Evolutionary conservation across 2,113 vertebrate species (phyloP).

Genomic region (Lepidiolamprologus cunningtoni): DNA sequence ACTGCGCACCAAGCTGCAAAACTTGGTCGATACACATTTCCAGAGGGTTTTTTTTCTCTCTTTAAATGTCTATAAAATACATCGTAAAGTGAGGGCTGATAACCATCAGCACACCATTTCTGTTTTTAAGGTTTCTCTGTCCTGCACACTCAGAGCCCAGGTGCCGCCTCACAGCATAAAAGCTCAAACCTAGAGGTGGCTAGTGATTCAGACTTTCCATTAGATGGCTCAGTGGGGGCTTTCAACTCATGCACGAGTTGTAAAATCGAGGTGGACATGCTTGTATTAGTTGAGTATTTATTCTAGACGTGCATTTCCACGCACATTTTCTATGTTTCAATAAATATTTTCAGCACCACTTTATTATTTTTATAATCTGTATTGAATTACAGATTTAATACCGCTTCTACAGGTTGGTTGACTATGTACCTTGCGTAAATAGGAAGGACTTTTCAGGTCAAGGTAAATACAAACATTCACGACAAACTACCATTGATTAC

Average conservation of each 20-base stretch:
- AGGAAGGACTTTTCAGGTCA: not conserved
- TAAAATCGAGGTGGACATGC: not conserved
- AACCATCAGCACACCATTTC: not conserved
- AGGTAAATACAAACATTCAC: not conserved
- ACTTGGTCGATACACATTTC: not conserved
- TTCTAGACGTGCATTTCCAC: not conserved
- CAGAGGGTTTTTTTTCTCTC: rapidly evolving
- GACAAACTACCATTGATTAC: not conserved
- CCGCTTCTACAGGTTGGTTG: not conserved
- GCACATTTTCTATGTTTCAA: not conserved
- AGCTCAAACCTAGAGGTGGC: not conserved
- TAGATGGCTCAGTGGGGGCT: not conserved
- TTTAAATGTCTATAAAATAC: not conserved
- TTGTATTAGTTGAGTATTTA: not conserved
- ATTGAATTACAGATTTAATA: not conserved
- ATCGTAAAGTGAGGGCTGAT: not conserved
- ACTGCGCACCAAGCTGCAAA: not conserved
- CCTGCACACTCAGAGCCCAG: not conserved
- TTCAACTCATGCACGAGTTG: not conserved
- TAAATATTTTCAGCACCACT: not conserved
- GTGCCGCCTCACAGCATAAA: not conserved
- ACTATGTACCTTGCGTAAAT: not conserved
- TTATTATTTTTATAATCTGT: not conserved
- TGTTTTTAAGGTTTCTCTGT: not conserved
- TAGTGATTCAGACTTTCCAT: not conserved